Percentiles rank a stretch among this genome's conserved stretches.
phyloP scores from a whole-genome alignment of 1,140 invertebrate species.

The Caenorhabditis inopinata region DNA sequence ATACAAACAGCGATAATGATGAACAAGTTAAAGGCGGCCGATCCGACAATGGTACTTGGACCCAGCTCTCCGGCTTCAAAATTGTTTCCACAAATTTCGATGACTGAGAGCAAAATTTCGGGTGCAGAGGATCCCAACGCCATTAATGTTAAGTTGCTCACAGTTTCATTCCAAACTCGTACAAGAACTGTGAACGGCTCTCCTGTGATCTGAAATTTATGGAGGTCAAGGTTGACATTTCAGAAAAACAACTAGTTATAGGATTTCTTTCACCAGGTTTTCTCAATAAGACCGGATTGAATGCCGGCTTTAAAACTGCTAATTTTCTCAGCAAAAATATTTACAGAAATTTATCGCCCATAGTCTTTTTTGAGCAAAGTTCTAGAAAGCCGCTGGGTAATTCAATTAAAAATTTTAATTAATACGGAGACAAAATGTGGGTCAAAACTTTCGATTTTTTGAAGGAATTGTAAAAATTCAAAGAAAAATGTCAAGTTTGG shows the following conservation, averaged over 20 bases:
- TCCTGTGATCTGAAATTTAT: constrained; percentile 36
- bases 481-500: no score
- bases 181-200: constrained; percentile 67
- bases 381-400: no score
- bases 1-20: constrained; percentile 65
- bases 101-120: constrained; percentile 70
- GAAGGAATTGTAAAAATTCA: no score
- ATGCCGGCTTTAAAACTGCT: no score
- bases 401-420: no score
- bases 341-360: no score
- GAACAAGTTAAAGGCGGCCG: constrained; percentile 70
- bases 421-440: no score
- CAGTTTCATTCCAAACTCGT: constrained; percentile 71
- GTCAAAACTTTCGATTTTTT: no score
- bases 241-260: neutral
- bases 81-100: constrained; percentile 68
- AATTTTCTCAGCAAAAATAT: no score
- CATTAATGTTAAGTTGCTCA: constrained; percentile 70
- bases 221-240: neutral
- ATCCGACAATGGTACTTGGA: constrained; percentile 69
- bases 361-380: no score
- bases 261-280: neutral
- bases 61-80: constrained; percentile 60
- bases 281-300: no score
- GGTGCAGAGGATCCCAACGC: constrained; percentile 70